phyloP scores from a whole-genome alignment of 1,140 invertebrate species.

The Stegodyphus dumicola region DNA sequence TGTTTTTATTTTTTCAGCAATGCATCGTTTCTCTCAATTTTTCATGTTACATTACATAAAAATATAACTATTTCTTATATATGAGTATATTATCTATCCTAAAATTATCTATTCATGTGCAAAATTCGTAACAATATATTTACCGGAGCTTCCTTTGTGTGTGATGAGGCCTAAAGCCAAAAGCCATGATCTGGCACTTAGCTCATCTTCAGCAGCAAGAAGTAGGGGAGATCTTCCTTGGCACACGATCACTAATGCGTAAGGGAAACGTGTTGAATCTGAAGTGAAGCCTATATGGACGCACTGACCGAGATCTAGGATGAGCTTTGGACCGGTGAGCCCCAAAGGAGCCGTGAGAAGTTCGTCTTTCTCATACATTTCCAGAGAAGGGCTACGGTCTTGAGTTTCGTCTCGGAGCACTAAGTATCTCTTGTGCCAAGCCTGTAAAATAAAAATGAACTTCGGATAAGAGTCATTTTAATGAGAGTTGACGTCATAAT shows the following conservation, averaged over 20 bases:
- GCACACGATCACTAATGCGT: constrained; percentile 63
- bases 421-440: constrained; percentile 64
- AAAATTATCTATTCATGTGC: no score
- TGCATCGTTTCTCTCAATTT: no score
- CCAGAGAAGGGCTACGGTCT: constrained; percentile 59
- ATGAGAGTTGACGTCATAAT: no score
- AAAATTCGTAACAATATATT: not conserved
- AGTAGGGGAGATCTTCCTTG: constrained; percentile 61
- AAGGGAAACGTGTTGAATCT: constrained; percentile 63
- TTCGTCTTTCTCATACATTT: constrained; percentile 62
- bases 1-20: no score
- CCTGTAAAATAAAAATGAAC: constrained; percentile 27
- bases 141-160: constrained; percentile 59
- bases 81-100: no score
- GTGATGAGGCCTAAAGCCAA: constrained; percentile 63
- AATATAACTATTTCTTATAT: no score
- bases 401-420: constrained; percentile 62
- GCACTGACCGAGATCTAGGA: constrained; percentile 61
- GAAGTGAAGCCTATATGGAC: constrained; percentile 63
- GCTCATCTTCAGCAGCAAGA: constrained; percentile 63
- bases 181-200: constrained; percentile 63
- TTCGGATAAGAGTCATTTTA: not conserved
- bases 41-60: no score
- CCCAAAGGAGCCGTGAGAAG: constrained; percentile 33
- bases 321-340: constrained; percentile 35